Evolutionary conservation across 2,888 invertebrate species (phyloP), one percentile per base, ranked within the genome.

Genomic region (Athalia cordata): DNA sequence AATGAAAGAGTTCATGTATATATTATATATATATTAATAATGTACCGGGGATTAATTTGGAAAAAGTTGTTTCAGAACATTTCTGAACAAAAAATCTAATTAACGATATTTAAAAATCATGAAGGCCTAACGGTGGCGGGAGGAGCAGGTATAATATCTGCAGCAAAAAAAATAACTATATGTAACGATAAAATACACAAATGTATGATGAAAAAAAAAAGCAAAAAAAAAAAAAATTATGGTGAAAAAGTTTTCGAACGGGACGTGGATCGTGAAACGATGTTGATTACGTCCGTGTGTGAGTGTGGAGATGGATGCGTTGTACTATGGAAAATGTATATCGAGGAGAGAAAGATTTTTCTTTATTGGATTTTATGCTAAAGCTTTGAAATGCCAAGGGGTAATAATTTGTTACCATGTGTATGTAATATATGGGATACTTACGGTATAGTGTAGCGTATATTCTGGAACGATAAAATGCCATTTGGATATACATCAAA

Each of bases 401-500:
- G 61, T 52, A 72, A 72, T 72, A 72, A 72, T 72, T 72, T 59
- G n/a, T 55, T 61, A 15, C 77, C 45, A 9, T 49, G 29, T 29
- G 29, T 29, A 29, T 29, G 29, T 29, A 2, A 29, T 29, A 29
- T 29, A 29, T 29, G 29, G 29, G 29, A 29, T 29, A 29, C 29
- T 29, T 29, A 29, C 29, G 29, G 29, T 29, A 29, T 29, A 29
- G 29, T 29, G 29, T 29, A 29, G 29, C 29, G 29, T 29, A 29
- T 29, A 29, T 29, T 29, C 29, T 29, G 70, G 45, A 55, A 84
- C 87, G 87, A 89, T 88, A 89, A 89, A 88, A 89, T 87, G 86
- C 86, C 88, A 89, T 87, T 89, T 88, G 88, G 88, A 87, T 88
- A 88, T 88, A 29, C 29, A 89, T 87, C 88, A 87, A 89, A 88